Percentiles rank a stretch among this genome's conserved stretches.
These are phyloP conservation scores for Punctoribates punctum DNA, from an alignment of 2,888 invertebrate genomes.

Conservation along the genomic window DNA sequence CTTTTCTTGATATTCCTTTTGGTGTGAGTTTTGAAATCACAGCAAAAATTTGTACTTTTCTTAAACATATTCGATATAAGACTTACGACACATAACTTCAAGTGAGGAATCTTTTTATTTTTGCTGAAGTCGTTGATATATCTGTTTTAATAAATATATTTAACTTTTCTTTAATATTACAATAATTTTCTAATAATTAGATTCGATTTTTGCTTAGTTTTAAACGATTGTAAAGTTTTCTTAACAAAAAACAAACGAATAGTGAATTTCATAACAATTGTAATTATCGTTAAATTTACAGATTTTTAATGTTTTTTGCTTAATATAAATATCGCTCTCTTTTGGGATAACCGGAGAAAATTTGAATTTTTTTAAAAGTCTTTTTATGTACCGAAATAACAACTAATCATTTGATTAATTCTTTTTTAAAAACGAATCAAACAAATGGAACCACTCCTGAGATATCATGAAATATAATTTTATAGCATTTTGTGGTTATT, in stretches of 20 bases:
- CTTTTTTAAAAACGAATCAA: not conserved
- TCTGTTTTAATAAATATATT: conserved; percentile 26
- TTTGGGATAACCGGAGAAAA: not conserved
- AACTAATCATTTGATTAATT: not conserved
- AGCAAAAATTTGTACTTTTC: conserved; percentile 24
- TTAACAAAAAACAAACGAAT: not conserved
- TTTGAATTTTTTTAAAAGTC: conserved; percentile 6
- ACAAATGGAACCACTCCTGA: conserved; percentile 3
- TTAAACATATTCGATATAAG: conserved; percentile 18
- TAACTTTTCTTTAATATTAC: conserved; percentile 9
- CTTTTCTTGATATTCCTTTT: not conserved
- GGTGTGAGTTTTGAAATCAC: conserved; percentile 15
- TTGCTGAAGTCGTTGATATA: conserved; percentile 30
- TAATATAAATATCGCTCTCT: conserved; percentile 16
- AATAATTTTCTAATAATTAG: conserved; percentile 8
- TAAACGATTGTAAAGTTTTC: conserved; percentile 11
- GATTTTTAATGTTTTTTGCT: conserved; percentile 33
- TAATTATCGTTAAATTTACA: conserved; percentile 34
- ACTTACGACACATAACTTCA: not conserved
- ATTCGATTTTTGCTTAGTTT: conserved; percentile 23
- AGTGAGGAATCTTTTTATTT: conserved; percentile 30
- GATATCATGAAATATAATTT: conserved; percentile 5
- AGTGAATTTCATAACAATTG: not conserved
- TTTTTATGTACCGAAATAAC: not conserved
- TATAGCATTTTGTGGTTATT: conserved; percentile 16